Conservation (phyloP, 1,140 invertebrate genomes). For the Dreissena polymorpha region DNA sequence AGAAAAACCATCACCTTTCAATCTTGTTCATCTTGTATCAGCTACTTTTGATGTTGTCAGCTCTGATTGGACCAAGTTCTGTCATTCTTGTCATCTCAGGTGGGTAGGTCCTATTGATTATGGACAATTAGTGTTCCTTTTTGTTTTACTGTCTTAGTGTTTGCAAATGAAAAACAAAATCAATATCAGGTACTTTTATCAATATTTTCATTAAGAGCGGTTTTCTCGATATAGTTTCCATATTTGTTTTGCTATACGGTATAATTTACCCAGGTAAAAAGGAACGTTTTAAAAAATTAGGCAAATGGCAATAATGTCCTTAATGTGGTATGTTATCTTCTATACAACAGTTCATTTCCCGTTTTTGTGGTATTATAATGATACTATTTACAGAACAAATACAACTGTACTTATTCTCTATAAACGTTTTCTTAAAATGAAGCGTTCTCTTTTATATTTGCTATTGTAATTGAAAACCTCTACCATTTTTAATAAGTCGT, state of each 20-base stretch:
- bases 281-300: too few relatives aligned
- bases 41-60: conserved; percentile 80
- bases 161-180: not conserved
- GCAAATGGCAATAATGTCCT: too few relatives aligned
- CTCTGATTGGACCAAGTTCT: conserved; percentile 83
- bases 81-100: conserved; percentile 85
- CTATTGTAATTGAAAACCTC: too few relatives aligned
- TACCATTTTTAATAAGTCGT: too few relatives aligned
- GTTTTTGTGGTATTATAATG: too few relatives aligned
- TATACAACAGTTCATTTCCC: too few relatives aligned
- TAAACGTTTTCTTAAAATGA: too few relatives aligned
- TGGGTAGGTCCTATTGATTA: conserved; percentile 6
- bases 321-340: too few relatives aligned
- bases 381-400: too few relatives aligned
- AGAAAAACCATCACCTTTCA: conserved; percentile 80
- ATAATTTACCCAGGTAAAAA: too few relatives aligned
- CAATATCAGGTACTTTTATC: not conserved
- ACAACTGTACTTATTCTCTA: too few relatives aligned
- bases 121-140: not conserved
- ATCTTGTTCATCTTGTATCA: conserved; percentile 73
- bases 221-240: not conserved
- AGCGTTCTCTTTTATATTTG: too few relatives aligned
- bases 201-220: not conserved
- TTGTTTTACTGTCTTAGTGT: not conserved
- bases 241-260: not conserved